Evolutionary conservation across 2,888 invertebrate species (phyloP).

Genomic region (Elegia similella): DNA sequence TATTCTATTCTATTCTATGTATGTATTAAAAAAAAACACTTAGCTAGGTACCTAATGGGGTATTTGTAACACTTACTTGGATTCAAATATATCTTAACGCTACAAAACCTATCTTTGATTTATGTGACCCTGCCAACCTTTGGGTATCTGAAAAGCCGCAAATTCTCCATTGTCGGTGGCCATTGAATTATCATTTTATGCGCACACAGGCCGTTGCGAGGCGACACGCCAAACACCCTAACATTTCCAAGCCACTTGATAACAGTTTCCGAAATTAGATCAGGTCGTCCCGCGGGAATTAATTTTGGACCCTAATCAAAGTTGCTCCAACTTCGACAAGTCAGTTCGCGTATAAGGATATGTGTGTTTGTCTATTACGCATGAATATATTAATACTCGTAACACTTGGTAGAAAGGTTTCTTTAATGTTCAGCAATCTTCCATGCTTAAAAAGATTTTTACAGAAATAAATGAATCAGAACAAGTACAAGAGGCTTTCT

Average conservation of each 20-base stretch:
- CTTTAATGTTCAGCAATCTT: background rate
- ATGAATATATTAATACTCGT: background rate
- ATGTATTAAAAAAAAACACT: too few species aligned
- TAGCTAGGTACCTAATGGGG: too few species aligned
- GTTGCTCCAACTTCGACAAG: constrained; percentile 48
- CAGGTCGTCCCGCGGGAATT: constrained; percentile 53
- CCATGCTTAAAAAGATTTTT: background rate
- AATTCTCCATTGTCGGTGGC: constrained; percentile 21
- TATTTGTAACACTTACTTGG: too few species aligned
- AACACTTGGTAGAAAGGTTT: background rate
- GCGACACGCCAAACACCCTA: constrained; percentile 27
- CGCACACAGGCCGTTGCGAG: constrained; percentile 14
- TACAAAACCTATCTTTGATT: constrained; percentile 8
- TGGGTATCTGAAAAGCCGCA: constrained; percentile 19
- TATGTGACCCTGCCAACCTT: constrained; percentile 9
- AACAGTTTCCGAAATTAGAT: constrained; percentile 54
- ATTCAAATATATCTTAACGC: background rate
- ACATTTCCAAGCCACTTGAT: constrained; percentile 44
- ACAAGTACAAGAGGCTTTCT: too few species aligned
- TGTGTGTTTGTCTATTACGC: background rate
- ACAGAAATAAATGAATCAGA: too few species aligned
- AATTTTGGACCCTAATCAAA: constrained; percentile 68
- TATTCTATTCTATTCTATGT: too few species aligned
- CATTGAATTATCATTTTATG: constrained; percentile 23
- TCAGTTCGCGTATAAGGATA: constrained; percentile 34